Conservation (phyloP, 2,888 invertebrate genomes). For the Sialis fuliginosa region DNA sequence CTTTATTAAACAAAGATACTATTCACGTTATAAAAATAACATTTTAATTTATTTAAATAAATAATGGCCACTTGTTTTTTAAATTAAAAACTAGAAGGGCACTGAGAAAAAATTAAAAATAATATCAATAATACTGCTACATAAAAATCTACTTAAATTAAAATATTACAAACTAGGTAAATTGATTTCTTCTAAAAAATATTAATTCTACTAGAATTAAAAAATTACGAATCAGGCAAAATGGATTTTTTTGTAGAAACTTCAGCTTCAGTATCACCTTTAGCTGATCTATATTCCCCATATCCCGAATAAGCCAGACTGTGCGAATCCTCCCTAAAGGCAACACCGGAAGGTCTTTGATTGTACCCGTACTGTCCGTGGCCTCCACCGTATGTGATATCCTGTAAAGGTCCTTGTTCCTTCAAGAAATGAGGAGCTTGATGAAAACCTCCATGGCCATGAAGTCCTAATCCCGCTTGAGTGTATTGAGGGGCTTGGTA, state of each 20-base stretch:
- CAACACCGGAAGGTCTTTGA: slow-evolving; percentile 30
- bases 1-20: too few species aligned
- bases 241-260: slow-evolving; percentile 22
- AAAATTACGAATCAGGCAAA: slow-evolving; percentile 22
- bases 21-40: too few species aligned
- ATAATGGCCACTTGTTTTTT: too few species aligned
- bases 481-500: slow-evolving; percentile 47
- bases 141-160: too few species aligned
- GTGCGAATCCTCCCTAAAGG: slow-evolving; percentile 40
- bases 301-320: slow-evolving; percentile 58
- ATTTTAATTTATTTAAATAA: too few species aligned
- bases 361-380: slow-evolving; percentile 23
- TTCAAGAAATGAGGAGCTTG: slow-evolving; percentile 15
- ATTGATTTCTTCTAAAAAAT: not conserved
- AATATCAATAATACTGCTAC: too few species aligned
- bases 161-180: not conserved
- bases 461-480: slow-evolving; percentile 52
- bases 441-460: slow-evolving; percentile 22
- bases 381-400: slow-evolving; percentile 28
- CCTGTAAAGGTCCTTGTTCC: slow-evolving; percentile 18
- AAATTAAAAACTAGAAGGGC: too few species aligned
- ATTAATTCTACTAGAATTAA: not conserved
- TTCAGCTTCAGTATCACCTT: slow-evolving; percentile 25
- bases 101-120: not conserved
- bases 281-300: slow-evolving; percentile 39